Evolutionary conservation across 37 sponge, comb jelly and placozoan species (phyloP).

Genomic region (Bolinopsis microptera): DNA sequence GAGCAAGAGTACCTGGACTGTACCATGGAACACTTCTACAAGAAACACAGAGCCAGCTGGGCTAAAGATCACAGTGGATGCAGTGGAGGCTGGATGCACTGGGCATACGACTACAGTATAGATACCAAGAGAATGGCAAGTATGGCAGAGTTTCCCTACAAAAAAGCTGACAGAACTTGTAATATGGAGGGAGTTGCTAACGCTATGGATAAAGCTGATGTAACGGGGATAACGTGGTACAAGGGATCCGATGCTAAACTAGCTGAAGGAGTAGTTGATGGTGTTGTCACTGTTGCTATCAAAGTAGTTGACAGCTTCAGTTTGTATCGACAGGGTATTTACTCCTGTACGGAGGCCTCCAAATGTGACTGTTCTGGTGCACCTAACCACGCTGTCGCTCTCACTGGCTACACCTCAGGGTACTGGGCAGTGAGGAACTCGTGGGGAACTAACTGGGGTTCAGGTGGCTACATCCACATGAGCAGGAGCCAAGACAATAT

Average conservation of each 20-base stretch:
- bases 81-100: conserved; percentile 39
- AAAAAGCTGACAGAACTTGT: not conserved
- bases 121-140: not conserved
- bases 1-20: conserved; percentile 51
- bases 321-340: not conserved
- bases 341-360: not conserved
- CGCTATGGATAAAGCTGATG: not conserved
- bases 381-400: conserved; percentile 34
- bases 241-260: not conserved
- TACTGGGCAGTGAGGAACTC: conserved; percentile 58
- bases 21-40: not conserved
- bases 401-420: not conserved
- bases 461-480: conserved; percentile 62
- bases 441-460: conserved; percentile 25
- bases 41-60: not conserved
- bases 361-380: not conserved
- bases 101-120: conserved; percentile 41
- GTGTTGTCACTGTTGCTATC: conserved; percentile 29
- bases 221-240: not conserved
- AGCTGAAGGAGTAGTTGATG: not conserved
- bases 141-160: not conserved
- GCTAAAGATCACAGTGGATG: conserved; percentile 50
- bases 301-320: not conserved
- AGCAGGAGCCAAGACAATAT: conserved; percentile 53
- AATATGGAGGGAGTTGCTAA: not conserved